phyloP scores from a whole-genome alignment of 2,113 vertebrate genomes.

The Pedetes capensis region DNA sequence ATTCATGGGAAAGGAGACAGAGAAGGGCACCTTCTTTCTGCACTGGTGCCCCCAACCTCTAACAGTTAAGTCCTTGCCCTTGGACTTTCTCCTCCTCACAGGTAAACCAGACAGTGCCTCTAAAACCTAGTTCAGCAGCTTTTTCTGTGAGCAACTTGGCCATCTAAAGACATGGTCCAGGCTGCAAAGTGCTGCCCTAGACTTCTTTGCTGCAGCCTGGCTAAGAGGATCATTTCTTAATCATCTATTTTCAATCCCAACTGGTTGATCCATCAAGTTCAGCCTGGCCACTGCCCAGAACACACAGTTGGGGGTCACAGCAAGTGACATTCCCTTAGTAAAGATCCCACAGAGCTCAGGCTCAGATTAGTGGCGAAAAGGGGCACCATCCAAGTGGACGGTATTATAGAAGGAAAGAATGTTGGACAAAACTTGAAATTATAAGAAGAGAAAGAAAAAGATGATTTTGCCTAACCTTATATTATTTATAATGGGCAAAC shows the following conservation, averaged over 20 bases:
- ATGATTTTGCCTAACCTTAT: neutral
- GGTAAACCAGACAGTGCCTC: neutral
- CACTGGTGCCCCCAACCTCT: neutral
- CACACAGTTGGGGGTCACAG: neutral
- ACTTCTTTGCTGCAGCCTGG: neutral
- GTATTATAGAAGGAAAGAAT: neutral
- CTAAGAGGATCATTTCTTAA: neutral
- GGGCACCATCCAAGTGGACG: neutral
- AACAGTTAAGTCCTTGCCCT: neutral
- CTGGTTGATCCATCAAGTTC: neutral
- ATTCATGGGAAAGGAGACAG: neutral
- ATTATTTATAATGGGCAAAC: neutral
- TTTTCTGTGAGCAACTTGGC: neutral
- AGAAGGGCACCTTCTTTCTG: neutral
- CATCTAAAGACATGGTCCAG: neutral
- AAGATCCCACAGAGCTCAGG: neutral
- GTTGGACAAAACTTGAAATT: neutral
- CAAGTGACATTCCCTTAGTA: neutral
- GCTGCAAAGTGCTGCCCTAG: neutral
- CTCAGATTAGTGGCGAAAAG: neutral
- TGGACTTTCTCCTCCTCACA: neutral
- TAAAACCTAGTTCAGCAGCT: neutral
- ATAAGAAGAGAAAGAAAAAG: constrained; percentile 7
- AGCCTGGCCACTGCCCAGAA: neutral
- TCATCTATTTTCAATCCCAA: neutral